phyloP scores from a whole-genome alignment of 2,113 vertebrate species.

The Peromyscus californicus region DNA sequence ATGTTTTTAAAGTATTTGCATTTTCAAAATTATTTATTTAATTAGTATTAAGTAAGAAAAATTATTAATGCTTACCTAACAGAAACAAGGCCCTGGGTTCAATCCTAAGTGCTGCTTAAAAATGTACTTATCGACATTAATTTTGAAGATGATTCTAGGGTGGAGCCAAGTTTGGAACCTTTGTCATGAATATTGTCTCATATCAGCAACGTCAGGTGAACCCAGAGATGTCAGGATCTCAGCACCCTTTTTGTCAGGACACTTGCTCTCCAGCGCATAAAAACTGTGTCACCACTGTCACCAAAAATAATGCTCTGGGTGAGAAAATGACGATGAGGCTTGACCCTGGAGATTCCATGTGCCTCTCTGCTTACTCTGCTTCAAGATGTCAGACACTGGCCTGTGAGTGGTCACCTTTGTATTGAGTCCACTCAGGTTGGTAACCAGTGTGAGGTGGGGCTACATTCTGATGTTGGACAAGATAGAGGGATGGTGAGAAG shows the following conservation, averaged over 20 bases:
- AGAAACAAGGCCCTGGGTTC: not conserved
- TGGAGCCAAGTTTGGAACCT: not conserved
- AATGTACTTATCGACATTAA: not conserved
- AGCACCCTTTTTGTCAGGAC: fast-evolving
- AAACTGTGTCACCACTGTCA: conserved; percentile 84
- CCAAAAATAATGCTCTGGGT: conserved; percentile 86
- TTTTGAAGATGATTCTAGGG: not conserved
- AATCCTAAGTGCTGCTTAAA: no score
- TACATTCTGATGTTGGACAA: conserved; percentile 85
- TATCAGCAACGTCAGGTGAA: not conserved
- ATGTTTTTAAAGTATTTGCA: not conserved
- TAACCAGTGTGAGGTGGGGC: conserved; percentile 83
- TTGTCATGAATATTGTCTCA: not conserved
- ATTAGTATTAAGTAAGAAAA: not conserved
- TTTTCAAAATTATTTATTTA: not conserved
- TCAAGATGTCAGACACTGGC: conserved; percentile 89
- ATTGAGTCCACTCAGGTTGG: conserved; percentile 86
- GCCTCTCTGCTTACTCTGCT: conserved; percentile 88
- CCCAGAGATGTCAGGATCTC: not conserved
- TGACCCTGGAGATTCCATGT: conserved; percentile 88
- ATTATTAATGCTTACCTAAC: not conserved
- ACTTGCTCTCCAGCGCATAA: not conserved
- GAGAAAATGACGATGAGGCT: conserved; percentile 84
- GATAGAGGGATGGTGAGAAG: conserved; percentile 81
- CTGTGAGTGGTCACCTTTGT: conserved; percentile 88